These are phyloP conservation scores for Plebejus anna DNA, from an alignment of 2,888 invertebrate genomes.

Conservation along the genomic window DNA sequence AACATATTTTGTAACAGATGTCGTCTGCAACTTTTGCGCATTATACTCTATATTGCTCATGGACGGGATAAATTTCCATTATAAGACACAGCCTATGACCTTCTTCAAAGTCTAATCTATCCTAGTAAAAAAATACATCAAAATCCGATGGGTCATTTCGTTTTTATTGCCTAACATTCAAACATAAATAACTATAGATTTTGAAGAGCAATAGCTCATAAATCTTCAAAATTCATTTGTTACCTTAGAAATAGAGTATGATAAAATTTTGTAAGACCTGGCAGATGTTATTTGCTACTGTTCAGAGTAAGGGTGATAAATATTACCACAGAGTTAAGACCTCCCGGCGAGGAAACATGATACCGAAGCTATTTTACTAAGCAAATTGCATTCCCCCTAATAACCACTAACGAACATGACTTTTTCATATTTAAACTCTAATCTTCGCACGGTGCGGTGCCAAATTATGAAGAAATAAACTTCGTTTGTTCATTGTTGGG, in stretches of 20 bases:
- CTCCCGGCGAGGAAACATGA: conserved; percentile 72
- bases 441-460: conserved; percentile 36
- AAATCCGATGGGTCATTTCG: no score
- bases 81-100: no score
- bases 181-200: conserved; percentile 1
- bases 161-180: background rate
- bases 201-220: background rate
- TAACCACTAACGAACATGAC: conserved; percentile 71
- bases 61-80: no score
- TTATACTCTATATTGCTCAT: no score
- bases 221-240: background rate
- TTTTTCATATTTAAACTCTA: conserved; percentile 44
- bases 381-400: conserved; percentile 77
- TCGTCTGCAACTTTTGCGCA: background rate
- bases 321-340: conserved; percentile 76
- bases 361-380: conserved; percentile 75
- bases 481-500: background rate
- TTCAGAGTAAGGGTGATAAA: conserved; percentile 60
- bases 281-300: conserved; percentile 43
- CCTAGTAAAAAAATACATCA: no score
- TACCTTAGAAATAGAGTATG: conserved; percentile 24
- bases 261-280: conserved; percentile 33
- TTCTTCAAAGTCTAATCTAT: no score
- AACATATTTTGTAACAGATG: background rate
- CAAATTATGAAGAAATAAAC: conserved; percentile 33